phyloP scores from a whole-genome alignment of 2,797 vertebrate species.

The Manis javanica region DNA sequence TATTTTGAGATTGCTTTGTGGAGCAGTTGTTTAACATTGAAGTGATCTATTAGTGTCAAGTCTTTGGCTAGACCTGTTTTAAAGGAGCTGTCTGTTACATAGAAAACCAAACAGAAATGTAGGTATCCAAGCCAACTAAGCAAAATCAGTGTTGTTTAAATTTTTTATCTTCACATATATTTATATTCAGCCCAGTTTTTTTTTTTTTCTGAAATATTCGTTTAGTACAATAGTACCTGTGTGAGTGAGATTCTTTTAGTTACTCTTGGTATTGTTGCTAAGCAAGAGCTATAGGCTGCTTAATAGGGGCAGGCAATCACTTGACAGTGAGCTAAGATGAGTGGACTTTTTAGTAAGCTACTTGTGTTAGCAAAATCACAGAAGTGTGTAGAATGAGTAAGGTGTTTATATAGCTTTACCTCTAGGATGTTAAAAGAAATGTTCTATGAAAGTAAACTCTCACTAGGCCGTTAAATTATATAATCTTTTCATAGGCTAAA shows the following conservation, averaged over 20 bases:
- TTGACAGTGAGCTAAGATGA: not conserved
- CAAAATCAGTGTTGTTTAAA: not conserved
- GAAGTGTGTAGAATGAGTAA: not conserved
- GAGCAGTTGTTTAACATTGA: constrained; percentile 50
- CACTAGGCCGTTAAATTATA: not conserved
- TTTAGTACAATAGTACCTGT: not conserved
- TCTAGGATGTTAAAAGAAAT: not conserved
- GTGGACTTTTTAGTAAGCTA: not conserved
- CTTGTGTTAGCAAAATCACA: not conserved
- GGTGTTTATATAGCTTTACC: not conserved
- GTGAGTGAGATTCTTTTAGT: not conserved
- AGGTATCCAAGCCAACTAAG: constrained; percentile 9
- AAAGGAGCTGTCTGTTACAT: constrained; percentile 10
- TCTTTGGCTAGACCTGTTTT: constrained; percentile 4
- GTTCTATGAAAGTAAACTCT: not conserved
- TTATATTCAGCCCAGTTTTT: not conserved
- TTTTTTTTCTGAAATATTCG: not conserved
- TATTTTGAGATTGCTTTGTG: constrained; percentile 64
- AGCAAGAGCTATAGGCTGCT: not conserved
- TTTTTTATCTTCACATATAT: not conserved
- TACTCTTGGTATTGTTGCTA: not conserved
- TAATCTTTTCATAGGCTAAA: not conserved
- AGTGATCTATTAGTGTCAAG: constrained; percentile 54
- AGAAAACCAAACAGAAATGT: constrained; percentile 52
- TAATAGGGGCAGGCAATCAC: not conserved